Conservation (phyloP, 2,113 vertebrate genomes). For the Odontesthes bonariensis region DNA sequence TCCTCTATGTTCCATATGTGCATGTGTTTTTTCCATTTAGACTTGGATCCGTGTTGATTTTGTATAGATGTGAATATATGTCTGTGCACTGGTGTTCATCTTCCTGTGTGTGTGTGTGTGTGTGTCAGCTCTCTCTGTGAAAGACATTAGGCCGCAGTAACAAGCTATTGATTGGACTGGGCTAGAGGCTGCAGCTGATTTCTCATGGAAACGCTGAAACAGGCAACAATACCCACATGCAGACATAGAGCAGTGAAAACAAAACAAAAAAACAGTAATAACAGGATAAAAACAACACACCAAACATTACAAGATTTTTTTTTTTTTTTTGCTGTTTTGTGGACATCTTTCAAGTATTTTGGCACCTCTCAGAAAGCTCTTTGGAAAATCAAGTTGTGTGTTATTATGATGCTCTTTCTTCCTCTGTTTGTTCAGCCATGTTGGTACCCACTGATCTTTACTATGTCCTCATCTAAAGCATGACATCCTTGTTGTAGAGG, state of each 20-base stretch:
- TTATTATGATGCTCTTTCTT: conserved; percentile 24
- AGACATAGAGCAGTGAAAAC: conserved; percentile 18
- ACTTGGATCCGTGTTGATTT: neutral
- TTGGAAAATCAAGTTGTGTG: conserved; percentile 28
- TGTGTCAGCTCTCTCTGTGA: conserved; percentile 38
- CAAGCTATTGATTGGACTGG: conserved; percentile 73
- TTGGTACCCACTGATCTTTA: neutral
- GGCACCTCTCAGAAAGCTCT: conserved; percentile 7
- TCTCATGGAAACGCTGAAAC: conserved; percentile 58
- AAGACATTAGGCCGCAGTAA: conserved; percentile 69
- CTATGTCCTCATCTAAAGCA: neutral
- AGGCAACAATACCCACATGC: conserved; percentile 31
- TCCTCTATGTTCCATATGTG: neutral
- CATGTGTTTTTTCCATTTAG: neutral
- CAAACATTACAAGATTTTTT: conserved; percentile 13
- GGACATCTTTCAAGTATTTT: conserved; percentile 19
- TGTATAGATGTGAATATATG: conserved; percentile 13
- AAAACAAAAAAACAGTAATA: conserved; percentile 33
- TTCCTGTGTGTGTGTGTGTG: conserved; percentile 12
- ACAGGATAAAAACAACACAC: conserved; percentile 21
- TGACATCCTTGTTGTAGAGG: conserved; percentile 1
- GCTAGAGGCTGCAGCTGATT: conserved; percentile 54
- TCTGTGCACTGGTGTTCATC: neutral
- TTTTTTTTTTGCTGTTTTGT: conserved; percentile 9
- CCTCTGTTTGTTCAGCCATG: conserved; percentile 1